These are phyloP conservation scores for Phrynosoma blainvillii DNA, from an alignment of 2,113 vertebrate genomes.

Conservation along the genomic window DNA sequence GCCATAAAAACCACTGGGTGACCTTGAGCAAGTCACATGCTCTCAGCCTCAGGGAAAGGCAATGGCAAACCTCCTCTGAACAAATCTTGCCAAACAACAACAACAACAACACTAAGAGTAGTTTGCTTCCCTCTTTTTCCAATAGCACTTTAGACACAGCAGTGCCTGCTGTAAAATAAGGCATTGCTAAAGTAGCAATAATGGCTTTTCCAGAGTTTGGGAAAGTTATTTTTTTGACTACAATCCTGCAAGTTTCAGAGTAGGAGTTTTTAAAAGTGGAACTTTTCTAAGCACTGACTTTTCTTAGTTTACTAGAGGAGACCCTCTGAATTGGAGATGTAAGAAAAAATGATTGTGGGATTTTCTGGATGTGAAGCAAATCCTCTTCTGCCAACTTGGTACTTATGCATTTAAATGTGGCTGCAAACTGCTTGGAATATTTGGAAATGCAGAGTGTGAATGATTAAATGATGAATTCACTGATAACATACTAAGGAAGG, in stretches of 20 bases:
- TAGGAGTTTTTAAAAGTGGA: not conserved
- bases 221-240: too few relatives aligned
- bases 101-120: not conserved
- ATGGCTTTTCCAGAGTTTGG: not conserved
- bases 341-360: not conserved
- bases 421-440: not conserved
- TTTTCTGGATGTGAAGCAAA: not conserved
- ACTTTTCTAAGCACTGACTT: not conserved
- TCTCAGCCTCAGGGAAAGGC: too few relatives aligned
- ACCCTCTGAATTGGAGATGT: not conserved
- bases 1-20: too few relatives aligned
- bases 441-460: not conserved
- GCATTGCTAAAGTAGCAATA: too few relatives aligned
- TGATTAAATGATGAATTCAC: not conserved
- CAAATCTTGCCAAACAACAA: too few relatives aligned
- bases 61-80: too few relatives aligned
- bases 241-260: too few relatives aligned
- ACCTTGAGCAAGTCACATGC: too few relatives aligned
- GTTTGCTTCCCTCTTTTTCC: not conserved
- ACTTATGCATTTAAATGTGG: not conserved
- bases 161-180: too few relatives aligned
- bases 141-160: not conserved
- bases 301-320: not conserved
- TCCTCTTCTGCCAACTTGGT: not conserved
- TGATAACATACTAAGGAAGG: not conserved